Evolutionary conservation across 2,888 invertebrate species (phyloP).

Genomic region (Oxystoma pomonae): DNA sequence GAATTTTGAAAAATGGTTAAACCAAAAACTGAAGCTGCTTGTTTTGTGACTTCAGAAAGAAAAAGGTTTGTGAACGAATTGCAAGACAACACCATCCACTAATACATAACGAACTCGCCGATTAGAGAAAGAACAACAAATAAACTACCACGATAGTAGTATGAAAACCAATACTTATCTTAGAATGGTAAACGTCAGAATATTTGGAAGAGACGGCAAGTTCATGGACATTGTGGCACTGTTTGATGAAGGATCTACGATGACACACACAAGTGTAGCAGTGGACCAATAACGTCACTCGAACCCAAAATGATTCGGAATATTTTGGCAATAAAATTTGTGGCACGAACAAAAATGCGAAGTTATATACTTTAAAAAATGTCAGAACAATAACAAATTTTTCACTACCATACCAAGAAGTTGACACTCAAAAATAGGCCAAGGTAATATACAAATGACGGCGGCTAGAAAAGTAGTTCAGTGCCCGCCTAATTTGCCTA

Average conservation of each 20-base stretch:
- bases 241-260: background rate
- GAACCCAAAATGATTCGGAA: background rate
- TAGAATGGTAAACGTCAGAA: background rate
- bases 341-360: too few species aligned
- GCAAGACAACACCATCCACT: background rate
- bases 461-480: constrained; percentile 1
- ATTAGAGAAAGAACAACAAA: background rate
- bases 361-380: too few species aligned
- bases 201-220: background rate
- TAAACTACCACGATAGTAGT: background rate
- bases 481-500: background rate
- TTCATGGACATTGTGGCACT: background rate
- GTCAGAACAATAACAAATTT: too few species aligned
- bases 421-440: constrained; percentile 1
- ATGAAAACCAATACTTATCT: too few species aligned
- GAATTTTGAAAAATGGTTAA: background rate
- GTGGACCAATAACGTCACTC: background rate
- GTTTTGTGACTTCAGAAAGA: background rate
- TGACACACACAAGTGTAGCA: constrained; percentile 1
- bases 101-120: background rate
- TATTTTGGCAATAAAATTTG: too few species aligned
- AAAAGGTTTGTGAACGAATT: background rate
- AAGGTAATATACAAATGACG: constrained; percentile 10
- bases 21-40: background rate
- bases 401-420: constrained; percentile 9